phyloP scores from a whole-genome alignment of 2,113 vertebrate species.

The Chloroceryle aenea region DNA sequence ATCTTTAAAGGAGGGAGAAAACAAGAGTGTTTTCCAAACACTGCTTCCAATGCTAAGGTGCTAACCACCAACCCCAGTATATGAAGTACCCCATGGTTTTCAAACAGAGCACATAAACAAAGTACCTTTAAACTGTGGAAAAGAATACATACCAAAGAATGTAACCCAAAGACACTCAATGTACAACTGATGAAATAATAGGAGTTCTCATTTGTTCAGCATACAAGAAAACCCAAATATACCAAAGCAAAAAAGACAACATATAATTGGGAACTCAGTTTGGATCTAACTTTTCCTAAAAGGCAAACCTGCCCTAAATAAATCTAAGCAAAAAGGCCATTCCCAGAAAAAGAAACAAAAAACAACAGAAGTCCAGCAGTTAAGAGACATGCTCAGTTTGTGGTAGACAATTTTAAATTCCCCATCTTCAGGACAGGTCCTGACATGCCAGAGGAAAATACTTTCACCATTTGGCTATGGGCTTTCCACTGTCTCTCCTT shows the following conservation, averaged over 20 bases:
- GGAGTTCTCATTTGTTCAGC: accelerated
- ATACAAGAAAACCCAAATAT: background rate
- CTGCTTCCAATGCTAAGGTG: background rate
- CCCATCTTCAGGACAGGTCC: background rate
- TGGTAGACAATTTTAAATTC: background rate
- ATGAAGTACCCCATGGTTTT: background rate
- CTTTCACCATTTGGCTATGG: background rate
- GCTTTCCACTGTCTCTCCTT: background rate
- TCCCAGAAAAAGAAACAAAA: background rate
- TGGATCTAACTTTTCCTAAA: background rate
- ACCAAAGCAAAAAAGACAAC: too few species aligned
- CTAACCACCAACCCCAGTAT: background rate
- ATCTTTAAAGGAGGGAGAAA: background rate
- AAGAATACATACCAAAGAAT: background rate
- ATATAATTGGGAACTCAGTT: background rate
- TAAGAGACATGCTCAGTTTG: background rate
- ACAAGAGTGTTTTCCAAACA: background rate
- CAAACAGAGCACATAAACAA: background rate
- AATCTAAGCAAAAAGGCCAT: background rate
- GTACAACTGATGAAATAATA: background rate
- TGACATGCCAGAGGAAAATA: background rate
- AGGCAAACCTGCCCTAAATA: background rate
- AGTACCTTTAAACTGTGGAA: background rate
- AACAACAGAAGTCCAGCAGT: background rate
- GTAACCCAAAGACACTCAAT: accelerated